Conservation (phyloP, 2,797 vertebrate species). For the Cossypha heuglini region DNA sequence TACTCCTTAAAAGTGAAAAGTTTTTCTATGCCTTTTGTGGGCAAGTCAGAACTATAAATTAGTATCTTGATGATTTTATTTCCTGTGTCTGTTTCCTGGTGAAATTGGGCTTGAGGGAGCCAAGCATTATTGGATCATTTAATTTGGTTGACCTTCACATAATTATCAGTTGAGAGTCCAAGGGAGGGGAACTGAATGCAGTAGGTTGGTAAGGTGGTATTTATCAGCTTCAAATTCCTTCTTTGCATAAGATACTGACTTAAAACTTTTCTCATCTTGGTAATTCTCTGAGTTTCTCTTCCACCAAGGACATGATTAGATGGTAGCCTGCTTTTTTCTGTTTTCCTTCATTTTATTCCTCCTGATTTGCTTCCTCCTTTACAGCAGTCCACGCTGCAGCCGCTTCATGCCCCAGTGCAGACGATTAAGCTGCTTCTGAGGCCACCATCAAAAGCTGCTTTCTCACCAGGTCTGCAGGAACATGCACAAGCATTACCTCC, state of each 20-base stretch:
- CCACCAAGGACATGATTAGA: neutral
- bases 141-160: neutral
- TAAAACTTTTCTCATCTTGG: neutral
- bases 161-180: neutral
- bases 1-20: neutral
- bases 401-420: neutral
- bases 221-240: neutral
- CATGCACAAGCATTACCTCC: constrained; percentile 22
- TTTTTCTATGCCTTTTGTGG: neutral
- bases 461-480: constrained; percentile 12
- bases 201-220: neutral
- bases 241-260: neutral
- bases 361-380: neutral
- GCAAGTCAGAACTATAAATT: neutral
- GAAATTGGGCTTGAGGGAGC: neutral
- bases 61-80: neutral
- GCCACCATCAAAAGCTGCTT: constrained; percentile 24
- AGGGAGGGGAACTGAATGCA: neutral
- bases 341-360: neutral
- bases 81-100: neutral
- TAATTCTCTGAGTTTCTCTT: neutral
- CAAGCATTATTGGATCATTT: neutral
- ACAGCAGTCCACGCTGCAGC: neutral
- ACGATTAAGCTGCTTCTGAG: constrained; percentile 19
- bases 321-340: neutral